Percentiles rank a stretch among this genome's conserved stretches.
phyloP scores from a whole-genome alignment of 2,888 invertebrate genomes.

The Caenorhabditis wallacei region DNA sequence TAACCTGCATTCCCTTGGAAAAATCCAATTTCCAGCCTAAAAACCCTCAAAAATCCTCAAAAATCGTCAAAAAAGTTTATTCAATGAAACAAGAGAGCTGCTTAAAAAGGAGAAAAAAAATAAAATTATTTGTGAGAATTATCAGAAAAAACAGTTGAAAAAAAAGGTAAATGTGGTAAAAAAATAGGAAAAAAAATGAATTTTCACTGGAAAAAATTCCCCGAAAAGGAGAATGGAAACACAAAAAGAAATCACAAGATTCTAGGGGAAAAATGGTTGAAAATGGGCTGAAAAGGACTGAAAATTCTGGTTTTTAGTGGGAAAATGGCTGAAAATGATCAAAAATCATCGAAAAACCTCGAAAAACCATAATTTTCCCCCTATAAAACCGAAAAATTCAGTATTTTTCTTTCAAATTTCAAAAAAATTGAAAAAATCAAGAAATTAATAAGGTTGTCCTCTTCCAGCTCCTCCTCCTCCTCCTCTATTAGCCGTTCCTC shows the following conservation, averaged over 20 bases:
- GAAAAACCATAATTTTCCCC: too few species aligned
- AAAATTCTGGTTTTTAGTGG: constrained; percentile 1
- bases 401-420: not conserved
- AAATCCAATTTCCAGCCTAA: too few species aligned
- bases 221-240: not conserved
- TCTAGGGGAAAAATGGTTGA: not conserved
- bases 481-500: constrained; percentile 11
- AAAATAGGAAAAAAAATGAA: not conserved
- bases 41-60: too few species aligned
- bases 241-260: constrained; percentile 3
- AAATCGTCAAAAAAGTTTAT: too few species aligned
- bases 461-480: constrained; percentile 29
- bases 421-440: not conserved
- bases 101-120: not conserved
- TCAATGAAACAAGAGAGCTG: too few species aligned
- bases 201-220: not conserved
- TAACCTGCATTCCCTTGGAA: too few species aligned
- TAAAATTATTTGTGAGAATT: constrained; percentile 2
- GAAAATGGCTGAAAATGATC: not conserved
- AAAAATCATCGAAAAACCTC: not conserved
- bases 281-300: not conserved
- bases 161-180: constrained; percentile 2
- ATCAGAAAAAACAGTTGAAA: not conserved
- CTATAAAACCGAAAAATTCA: not conserved
- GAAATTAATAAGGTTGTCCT: constrained; percentile 33